Base-by-base conservation (phyloP, 2,888 invertebrate genomes). In the Sipha maydis region DNA sequence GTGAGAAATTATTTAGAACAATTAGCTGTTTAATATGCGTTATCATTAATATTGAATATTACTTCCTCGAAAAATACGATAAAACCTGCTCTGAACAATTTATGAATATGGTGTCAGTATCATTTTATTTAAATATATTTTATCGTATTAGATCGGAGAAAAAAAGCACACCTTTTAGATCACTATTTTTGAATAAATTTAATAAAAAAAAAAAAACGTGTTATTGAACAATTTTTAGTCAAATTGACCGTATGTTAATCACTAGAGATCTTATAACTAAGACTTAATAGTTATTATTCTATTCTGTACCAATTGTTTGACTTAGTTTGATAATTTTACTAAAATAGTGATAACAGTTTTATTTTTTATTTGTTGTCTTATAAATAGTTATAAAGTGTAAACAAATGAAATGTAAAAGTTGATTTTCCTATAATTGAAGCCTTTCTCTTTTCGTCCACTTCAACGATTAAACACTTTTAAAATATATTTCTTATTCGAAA, bases 331-430 rank as follows among this genome's bases (percentile, higher is more conserved):
- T 48, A 48, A 48, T 48, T 48, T 48, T 48, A 48, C 2, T 48
- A 11, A 48, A 48, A 48, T 48, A 48, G 1, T 48, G 2, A 31
- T 11, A 54, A 71, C 41, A 1, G 48, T 48, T 48, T 34, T n/a
- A 75, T 73, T n/a, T 3, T 56, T 38, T 19, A 17, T 61, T 21
- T 61, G 21, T 41, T 82, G 19, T 21, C 25, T 2, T 34, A 34
- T 11, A 56, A 78, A 19, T 28, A n/a, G n/a, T 56, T 17, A 34
- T n/a, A 34, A 41, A 48, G 14, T 14, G 14, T 38, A 5, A 84
- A 67, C 31, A 77, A 84, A 84, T 25, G 19, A 76, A 84, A 84
- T 84, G 76, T 84, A 84, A 84, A 84, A 84, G 84, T 84, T 76
- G 76, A 84, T 84, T 84, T 84, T 84, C 61, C 41, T 61, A 84